A percentile compares a stretch with the other conserved stretches of the same genome.
Evolutionary conservation across 1,140 invertebrate genomes (phyloP).

Genomic region (Cydia pomonella): DNA sequence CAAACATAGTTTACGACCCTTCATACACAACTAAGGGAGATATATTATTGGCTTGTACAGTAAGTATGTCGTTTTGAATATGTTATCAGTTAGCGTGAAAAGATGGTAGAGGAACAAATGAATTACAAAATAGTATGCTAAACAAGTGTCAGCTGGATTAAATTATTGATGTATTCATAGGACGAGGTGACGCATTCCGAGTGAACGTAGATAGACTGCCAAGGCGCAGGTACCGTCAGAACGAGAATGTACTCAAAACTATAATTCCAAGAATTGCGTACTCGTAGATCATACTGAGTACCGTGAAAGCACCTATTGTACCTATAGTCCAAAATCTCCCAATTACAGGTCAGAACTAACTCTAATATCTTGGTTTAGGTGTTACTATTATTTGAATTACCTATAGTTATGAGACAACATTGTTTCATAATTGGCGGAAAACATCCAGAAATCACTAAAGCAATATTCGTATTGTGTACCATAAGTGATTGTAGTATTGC

Average conservation of each 20-base stretch:
- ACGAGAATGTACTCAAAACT: neutral
- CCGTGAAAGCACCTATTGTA: too few relatives aligned
- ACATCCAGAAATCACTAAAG: too few relatives aligned
- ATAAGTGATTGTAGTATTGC: too few relatives aligned
- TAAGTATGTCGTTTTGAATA: conserved; percentile 16
- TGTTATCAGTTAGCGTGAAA: conserved; percentile 25
- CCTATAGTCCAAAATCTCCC: too few relatives aligned
- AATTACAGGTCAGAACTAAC: too few relatives aligned
- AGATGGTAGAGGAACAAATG: conserved; percentile 21
- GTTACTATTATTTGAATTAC: too few relatives aligned
- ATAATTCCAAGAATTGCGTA: neutral
- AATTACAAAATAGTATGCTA: conserved; percentile 27
- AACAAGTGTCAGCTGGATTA: conserved; percentile 18
- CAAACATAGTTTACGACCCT: neutral
- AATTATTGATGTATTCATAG: conserved; percentile 30
- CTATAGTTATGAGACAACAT: too few relatives aligned
- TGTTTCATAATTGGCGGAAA: too few relatives aligned
- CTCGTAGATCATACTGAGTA: neutral
- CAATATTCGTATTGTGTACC: too few relatives aligned
- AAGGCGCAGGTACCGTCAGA: conserved; percentile 14
- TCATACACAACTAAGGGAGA: neutral
- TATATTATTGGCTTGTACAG: neutral
- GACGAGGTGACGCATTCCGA: conserved; percentile 29
- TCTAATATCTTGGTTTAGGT: too few relatives aligned
- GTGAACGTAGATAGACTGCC: conserved; percentile 25